Conservation (phyloP, 2,888 invertebrate genomes). For the Apomyelois bistriatella region DNA sequence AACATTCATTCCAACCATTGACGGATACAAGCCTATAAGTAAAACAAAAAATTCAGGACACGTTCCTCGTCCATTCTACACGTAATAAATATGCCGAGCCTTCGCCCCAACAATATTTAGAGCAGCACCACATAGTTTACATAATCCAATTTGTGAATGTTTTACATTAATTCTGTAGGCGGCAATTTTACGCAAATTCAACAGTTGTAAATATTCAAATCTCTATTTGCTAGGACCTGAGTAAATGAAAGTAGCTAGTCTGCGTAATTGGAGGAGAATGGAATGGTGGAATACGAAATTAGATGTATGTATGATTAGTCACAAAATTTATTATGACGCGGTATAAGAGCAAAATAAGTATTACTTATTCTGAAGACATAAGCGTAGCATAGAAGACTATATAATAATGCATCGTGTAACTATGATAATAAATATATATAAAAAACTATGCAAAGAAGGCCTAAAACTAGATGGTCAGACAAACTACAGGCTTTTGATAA, state of each 20-base stretch:
- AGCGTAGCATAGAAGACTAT: too few relatives aligned
- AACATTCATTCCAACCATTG: neutral
- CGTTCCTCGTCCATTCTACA: neutral
- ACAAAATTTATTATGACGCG: too few relatives aligned
- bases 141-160: constrained; percentile 57
- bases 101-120: constrained; percentile 32
- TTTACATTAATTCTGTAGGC: constrained; percentile 49
- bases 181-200: constrained; percentile 52
- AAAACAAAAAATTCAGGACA: neutral
- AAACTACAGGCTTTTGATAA: too few relatives aligned
- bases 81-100: constrained; percentile 2
- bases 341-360: too few relatives aligned
- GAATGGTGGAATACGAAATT: neutral
- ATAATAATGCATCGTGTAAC: too few relatives aligned
- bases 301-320: too few relatives aligned
- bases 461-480: too few relatives aligned
- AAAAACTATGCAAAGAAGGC: too few relatives aligned
- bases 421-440: too few relatives aligned
- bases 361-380: too few relatives aligned
- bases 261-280: constrained; percentile 13
- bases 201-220: constrained; percentile 56
- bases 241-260: constrained; percentile 43
- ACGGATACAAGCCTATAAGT: neutral
- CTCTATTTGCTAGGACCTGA: constrained; percentile 49
- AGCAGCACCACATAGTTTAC: constrained; percentile 47